Base-by-base conservation (phyloP, 2,797 vertebrate genomes). In the Lacerta viridis region DNA sequence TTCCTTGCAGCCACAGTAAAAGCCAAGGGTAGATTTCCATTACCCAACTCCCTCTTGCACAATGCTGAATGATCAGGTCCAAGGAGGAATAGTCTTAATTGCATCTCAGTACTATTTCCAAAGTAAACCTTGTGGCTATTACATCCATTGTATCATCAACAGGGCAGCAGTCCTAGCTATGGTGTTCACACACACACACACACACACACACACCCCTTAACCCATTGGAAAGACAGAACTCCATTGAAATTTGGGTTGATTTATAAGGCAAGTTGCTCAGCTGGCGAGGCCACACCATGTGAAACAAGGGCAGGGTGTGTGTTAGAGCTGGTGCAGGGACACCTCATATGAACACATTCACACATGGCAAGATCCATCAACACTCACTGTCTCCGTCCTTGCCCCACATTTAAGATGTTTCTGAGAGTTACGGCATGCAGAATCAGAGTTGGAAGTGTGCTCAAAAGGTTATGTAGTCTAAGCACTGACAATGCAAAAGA, bases 1-100 rank as follows among this genome's bases (percentile, higher is more conserved):
- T 43, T 78, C 61, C 5, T 78, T 85, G 7, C 20, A 29, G 59
- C 29, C 39, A 76, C 18, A 7, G 39, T 29, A 74, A 55, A 55
- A n/a, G 3, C 66, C 59, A 41, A 78, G 59, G 43, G 84, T 50
- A 78, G 7, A 78, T 68, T 79, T 86, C 84, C 64, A 86, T n/a
- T 36, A 86, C n/a, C 75, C 61, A 64, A 33, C 23, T 11, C n/a
- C 23, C 7, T 15, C 79, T 33, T n/a, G 66, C 7, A 20, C 59
- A 69, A 17, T 7, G 50, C 41, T n/a, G 17, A 80, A 20, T 20
- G n/a, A 36, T 17, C 23, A 33, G 2, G 64, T 7, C 23, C 18
- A 46, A 69, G 66, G n/a, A 27, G 6, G 1, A 6, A 18, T 20
- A 36, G 27, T 7, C 25, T 79, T 46, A 50, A 36, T 13, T 25